A percentile compares a stretch with the other conserved stretches of the same genome.
Conservation (phyloP, 2,797 vertebrate species). For the Eurystomus glaucurus region DNA sequence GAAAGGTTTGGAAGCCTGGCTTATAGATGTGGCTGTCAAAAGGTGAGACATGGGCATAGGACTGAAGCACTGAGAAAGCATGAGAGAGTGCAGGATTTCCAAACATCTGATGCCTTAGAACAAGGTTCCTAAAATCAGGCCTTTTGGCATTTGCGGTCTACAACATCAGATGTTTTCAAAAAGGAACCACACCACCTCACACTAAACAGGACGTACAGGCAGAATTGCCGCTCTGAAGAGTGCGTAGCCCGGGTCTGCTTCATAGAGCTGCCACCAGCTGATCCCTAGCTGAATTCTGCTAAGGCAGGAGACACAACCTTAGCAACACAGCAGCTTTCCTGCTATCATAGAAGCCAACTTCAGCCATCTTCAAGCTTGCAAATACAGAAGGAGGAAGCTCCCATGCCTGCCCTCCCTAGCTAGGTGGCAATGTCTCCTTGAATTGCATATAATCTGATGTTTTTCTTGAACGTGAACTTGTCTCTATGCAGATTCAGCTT, state of each 20-base stretch:
- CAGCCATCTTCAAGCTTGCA: not conserved
- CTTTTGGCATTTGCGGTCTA: not conserved
- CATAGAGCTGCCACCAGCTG: not conserved
- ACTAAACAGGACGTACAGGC: rapidly evolving
- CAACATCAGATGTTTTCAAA: not conserved
- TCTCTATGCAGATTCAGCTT: rapidly evolving
- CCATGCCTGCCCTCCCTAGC: rapidly evolving
- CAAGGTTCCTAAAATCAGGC: not conserved
- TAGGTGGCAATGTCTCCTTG: not conserved
- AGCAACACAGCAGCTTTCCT: not conserved
- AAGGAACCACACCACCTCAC: not conserved
- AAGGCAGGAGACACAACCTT: not conserved
- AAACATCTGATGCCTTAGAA: not conserved
- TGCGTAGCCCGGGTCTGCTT: rapidly evolving
- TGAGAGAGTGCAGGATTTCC: not conserved
- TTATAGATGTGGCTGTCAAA: rapidly evolving
- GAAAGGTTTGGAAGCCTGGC: not conserved
- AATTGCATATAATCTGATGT: not conserved
- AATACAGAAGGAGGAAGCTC: not conserved
- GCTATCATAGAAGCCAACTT: not conserved
- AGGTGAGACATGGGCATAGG: not conserved
- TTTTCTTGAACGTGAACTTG: not conserved
- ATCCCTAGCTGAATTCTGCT: not conserved
- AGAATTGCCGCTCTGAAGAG: not conserved
- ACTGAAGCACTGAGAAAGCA: not conserved